Base-by-base conservation (phyloP, 2,113 vertebrate species). In the Arvicanthis niloticus region DNA sequence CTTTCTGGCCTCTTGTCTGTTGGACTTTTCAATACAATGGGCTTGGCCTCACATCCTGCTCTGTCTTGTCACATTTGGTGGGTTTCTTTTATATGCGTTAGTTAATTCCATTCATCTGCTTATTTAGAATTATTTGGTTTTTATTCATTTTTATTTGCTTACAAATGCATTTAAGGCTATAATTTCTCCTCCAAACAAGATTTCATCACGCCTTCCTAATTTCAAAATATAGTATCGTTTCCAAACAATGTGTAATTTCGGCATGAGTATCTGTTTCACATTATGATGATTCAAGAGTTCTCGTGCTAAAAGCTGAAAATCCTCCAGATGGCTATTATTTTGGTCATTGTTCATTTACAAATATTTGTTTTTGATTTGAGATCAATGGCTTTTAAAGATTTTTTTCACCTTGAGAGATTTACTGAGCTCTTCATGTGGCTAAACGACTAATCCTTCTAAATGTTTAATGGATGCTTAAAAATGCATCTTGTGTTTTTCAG, bases 331-430 rank as follows among this genome's bases (percentile, higher is more conserved):
- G 4, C 17, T 68, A 7, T 87, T 45, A 72, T 68, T 96, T 91
- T 72, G 34, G 40, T 8, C 34, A 42, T 80, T 62, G 60, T 40
- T 90, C 16, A 37, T 29, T 88, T 85, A 60, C 34, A 88, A 7
- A 89, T 95, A 29, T 22, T n/a, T 60, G 45, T 53, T 89, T 92
- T 81, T 93, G 48, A 91, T 81, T 60, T 81, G 29, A 94, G 26
- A 29, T 73, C 31, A 12, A 78, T 70, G 45, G 22, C 81, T 56
- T 91, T 58, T 37, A 60, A 40, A 62, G 62, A 86, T 51, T 51
- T 51, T 51, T 51, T 88, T 22, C 3, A 15, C 67, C 53, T 82
- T 86, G 72, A 70, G 31, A 91, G 24, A 16, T 88, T 93, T 84
- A 68, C 78, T 29, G 22, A 91, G 7, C 93, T 48, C 21, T 81